Base-by-base conservation (phyloP, 2,113 vertebrate genomes). In the Pogona vitticeps region DNA sequence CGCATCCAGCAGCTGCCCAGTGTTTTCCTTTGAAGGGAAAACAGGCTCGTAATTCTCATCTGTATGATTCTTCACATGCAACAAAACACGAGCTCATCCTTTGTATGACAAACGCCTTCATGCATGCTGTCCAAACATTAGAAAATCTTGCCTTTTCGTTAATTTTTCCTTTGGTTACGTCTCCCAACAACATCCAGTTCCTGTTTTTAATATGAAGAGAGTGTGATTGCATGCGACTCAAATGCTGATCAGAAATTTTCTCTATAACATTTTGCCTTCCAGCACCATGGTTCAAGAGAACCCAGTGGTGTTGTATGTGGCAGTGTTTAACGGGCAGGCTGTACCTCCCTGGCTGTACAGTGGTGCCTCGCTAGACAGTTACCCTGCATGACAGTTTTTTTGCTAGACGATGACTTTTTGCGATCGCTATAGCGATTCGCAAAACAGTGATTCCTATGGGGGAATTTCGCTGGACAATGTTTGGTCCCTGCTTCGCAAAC, bases 181-280 rank as follows among this genome's bases (percentile, higher is more conserved):
- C 18, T 31, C 31, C 23, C 28, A 68, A 31, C 10, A 52, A 52
- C 46, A 52, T 0, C 1, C 6, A 3, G 4, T 72, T 79, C 9
- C 46, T 89, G 86, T 79, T 75, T 82, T 89, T 87, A 38, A 83
- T 71, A 59, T 72, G 88, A 86, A 86, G 58, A 87, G 85, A 90
- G 33, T 56, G 87, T 89, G 79, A 84, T 86, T 89, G 76, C 75
- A 89, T 89, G 76, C 75, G 88, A 88, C 82, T 88, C 86, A 88
- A 61, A 13, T 26, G 33, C 82, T 82, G 63, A 77, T 84, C 81
- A 86, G 65, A 6, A 75, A 72, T 79, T 88, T 88, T 89, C 70
- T 31, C 26, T 71, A 18, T n/a, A 83, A n/a, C 86, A 90, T 75
- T 92, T 33, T 88, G n/a, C 68, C 88, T 76, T 46, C 18, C 81